These are phyloP conservation scores for Thelaira solivaga DNA, from an alignment of 2,888 invertebrate species.

Conservation along the genomic window DNA sequence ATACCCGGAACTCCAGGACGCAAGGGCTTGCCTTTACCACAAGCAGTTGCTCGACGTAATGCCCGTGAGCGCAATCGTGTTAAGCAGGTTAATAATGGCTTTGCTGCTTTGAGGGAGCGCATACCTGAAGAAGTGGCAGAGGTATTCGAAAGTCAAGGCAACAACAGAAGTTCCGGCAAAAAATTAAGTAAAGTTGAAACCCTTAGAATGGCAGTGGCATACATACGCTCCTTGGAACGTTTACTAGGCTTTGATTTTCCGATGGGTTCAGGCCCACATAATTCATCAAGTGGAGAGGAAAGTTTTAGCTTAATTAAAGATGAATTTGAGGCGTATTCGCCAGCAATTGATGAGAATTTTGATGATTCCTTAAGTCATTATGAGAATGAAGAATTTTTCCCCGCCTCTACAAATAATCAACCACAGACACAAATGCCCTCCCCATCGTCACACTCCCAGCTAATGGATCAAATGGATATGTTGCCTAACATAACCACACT, in stretches of 20 bases:
- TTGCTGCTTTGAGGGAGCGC: constrained; percentile 90
- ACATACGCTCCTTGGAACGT: constrained; percentile 88
- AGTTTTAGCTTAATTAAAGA: constrained; percentile 74
- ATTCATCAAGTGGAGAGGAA: constrained; percentile 71
- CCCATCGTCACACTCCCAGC: neutral
- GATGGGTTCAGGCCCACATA: constrained; percentile 29
- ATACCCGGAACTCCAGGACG: constrained; percentile 70
- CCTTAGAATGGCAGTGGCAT: constrained; percentile 92
- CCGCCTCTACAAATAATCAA: constrained; percentile 14
- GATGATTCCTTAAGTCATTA: constrained; percentile 73
- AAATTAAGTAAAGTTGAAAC: constrained; percentile 94
- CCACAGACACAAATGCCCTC: constrained; percentile 6
- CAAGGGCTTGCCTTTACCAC: constrained; percentile 81
- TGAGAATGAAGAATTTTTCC: constrained; percentile 69
- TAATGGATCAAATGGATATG: constrained; percentile 63
- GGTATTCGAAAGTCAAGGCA: constrained; percentile 82
- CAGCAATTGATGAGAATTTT: constrained; percentile 65
- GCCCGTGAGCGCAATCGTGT: constrained; percentile 95
- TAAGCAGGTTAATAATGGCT: constrained; percentile 94
- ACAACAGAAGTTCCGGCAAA: constrained; percentile 79
- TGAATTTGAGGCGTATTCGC: constrained; percentile 70
- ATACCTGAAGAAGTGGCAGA: constrained; percentile 90
- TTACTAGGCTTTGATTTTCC: constrained; percentile 82
- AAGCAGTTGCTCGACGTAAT: constrained; percentile 91
- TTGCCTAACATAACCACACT: constrained; percentile 78